These are phyloP conservation scores for Myrmecobius fasciatus DNA, from an alignment of 2,113 vertebrate genomes.

Conservation along the genomic window DNA sequence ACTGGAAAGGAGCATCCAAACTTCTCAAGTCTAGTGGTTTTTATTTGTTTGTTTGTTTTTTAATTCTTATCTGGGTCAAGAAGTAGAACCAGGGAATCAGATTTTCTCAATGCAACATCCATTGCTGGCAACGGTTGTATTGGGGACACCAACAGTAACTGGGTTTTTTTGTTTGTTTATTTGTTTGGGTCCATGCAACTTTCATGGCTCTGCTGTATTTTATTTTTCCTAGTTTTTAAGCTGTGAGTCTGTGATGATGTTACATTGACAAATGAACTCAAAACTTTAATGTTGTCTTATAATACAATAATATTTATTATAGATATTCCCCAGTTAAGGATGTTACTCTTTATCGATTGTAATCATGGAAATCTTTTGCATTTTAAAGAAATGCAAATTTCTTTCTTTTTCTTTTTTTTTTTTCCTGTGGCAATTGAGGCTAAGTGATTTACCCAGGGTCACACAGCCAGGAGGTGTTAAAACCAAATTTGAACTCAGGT, in stretches of 20 bases:
- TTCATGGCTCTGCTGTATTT: slow-evolving; percentile 68
- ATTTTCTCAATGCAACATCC: slow-evolving; percentile 74
- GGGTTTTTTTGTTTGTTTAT: too few relatives aligned
- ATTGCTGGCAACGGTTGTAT: slow-evolving; percentile 78
- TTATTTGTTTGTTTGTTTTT: too few relatives aligned
- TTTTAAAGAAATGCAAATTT: slow-evolving; percentile 65
- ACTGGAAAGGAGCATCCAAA: not conserved
- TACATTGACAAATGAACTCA: slow-evolving; percentile 51
- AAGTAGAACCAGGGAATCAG: slow-evolving; percentile 50
- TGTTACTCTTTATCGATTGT: slow-evolving; percentile 73
- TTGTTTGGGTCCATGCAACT: slow-evolving; percentile 68
- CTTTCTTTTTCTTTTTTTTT: too few relatives aligned
- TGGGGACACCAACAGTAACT: slow-evolving; percentile 62
- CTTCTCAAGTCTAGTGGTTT: not conserved
- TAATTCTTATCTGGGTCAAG: not conserved
- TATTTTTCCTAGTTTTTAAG: slow-evolving; percentile 73
- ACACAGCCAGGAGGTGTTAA: too few relatives aligned
- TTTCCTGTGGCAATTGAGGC: too few relatives aligned
- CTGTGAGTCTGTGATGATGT: slow-evolving; percentile 64
- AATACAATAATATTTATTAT: slow-evolving; percentile 58
- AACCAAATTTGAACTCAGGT: too few relatives aligned
- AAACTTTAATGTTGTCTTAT: slow-evolving; percentile 52
- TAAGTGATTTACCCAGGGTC: too few relatives aligned
- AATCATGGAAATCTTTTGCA: slow-evolving; percentile 71
- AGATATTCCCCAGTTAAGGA: slow-evolving; percentile 64